Percentiles rank a stretch among this genome's conserved stretches.
These are phyloP conservation scores for Aythya baeri DNA, from an alignment of 2,113 vertebrate genomes.

Conservation along the genomic window DNA sequence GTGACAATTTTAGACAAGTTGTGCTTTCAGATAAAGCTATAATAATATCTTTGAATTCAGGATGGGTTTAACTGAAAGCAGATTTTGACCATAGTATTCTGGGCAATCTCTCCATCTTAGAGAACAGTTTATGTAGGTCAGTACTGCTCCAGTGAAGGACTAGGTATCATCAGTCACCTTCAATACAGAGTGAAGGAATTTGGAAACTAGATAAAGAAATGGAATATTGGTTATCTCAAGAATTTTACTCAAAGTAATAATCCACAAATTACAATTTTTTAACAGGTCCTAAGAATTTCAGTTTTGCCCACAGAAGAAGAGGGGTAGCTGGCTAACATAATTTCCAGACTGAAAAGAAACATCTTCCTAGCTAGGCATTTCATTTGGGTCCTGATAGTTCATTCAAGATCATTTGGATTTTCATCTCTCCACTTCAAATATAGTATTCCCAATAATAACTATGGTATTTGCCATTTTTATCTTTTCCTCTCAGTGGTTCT, in stretches of 20 bases:
- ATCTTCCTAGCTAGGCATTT: constrained; percentile 32
- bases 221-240: background rate
- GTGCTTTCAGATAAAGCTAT: background rate
- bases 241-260: background rate
- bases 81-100: background rate
- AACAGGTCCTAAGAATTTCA: background rate
- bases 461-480: constrained; percentile 17
- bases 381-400: background rate
- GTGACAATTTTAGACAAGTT: constrained; percentile 31
- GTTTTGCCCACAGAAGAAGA: background rate
- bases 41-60: background rate
- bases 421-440: background rate
- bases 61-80: background rate
- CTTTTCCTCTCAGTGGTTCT: background rate
- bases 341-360: background rate
- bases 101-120: background rate
- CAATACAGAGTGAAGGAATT: background rate
- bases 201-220: background rate
- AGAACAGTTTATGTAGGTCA: background rate
- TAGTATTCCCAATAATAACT: constrained; percentile 7
- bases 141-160: background rate
- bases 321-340: background rate
- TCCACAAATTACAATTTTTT: background rate
- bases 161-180: background rate
- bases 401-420: background rate